Evolutionary conservation across 2,888 invertebrate species (phyloP), one percentile per base, ranked within the genome.

Genomic region (Sipha maydis): DNA sequence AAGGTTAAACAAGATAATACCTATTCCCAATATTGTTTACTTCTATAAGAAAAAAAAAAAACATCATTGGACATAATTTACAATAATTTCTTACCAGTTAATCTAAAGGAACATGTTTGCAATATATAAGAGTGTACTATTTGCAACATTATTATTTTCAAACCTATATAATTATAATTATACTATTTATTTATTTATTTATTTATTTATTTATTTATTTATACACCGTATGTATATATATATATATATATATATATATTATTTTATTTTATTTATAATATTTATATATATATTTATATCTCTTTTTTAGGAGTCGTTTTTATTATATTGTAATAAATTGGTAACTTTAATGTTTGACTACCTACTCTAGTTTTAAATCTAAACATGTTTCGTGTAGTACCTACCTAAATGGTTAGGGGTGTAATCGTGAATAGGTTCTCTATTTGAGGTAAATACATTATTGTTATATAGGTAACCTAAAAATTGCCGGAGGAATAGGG

Each of bases 1-100:
- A 88, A 88, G 75, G 88, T 88, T 88, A 88, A 88, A 88, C 82
- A 88, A 88, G 88, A 88, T 82, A 82, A 82, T 82, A 88, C 88
- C 88, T 88, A 88, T 88, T 41, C 88, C 88, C 88, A 82, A 88
- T 41, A 79, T 82, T 88, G 19, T 82, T 79, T 88, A 88, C 28
- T 80, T 9, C 73, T 88, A 82, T 38, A 54, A 69, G 48, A 86
- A 85, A 56, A 78, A 85, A 71, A 86, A 73, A 80, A 88, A 73
- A 88, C 77, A 38, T 69, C 21, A 76, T 41, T 88, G 79, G 80
- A 88, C 80, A 88, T 75, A 88, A 82, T 88, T 82, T 88, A 88
- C 88, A 88, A 86, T 80, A 86, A 31, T 77, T 82, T 88, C 88
- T 88, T 88, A 88, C 61, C 82, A 88, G 82, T 82, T 88, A 88